These are phyloP conservation scores for Diarsia dahlii DNA, from an alignment of 2,888 invertebrate species.

Conservation along the genomic window DNA sequence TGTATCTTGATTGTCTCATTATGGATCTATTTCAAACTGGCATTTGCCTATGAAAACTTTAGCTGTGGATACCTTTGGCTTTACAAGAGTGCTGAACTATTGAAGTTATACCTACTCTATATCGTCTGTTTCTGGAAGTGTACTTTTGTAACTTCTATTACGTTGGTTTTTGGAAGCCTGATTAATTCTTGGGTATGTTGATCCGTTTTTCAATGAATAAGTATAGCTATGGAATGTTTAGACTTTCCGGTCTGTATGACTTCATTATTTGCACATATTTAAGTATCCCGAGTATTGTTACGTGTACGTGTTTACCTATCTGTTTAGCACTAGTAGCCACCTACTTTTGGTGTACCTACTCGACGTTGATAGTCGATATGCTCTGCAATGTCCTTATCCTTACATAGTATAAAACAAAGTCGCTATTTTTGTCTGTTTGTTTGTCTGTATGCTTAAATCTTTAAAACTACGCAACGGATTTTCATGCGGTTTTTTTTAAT, in stretches of 20 bases:
- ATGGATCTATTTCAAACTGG: not conserved
- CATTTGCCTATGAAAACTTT: not conserved
- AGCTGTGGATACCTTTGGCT: not conserved
- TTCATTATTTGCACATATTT: conserved; percentile 1
- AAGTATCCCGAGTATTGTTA: not conserved
- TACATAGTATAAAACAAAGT: too few relatives aligned
- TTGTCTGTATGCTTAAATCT: too few relatives aligned
- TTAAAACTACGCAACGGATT: too few relatives aligned
- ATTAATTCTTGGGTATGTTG: not conserved
- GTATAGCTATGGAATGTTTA: not conserved
- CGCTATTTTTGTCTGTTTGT: too few relatives aligned
- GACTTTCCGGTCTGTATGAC: not conserved
- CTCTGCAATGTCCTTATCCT: too few relatives aligned
- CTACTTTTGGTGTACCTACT: not conserved
- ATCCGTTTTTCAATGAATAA: not conserved
- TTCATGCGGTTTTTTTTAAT: too few relatives aligned
- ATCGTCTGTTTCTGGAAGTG: not conserved
- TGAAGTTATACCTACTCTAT: not conserved
- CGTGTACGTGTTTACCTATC: not conserved
- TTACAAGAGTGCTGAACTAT: not conserved
- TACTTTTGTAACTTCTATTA: not conserved
- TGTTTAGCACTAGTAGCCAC: conserved; percentile 16
- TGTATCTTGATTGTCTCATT: not conserved
- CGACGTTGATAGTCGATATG: not conserved
- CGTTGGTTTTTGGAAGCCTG: not conserved